phyloP scores from a whole-genome alignment of 2,797 vertebrate species.

The Pipistrellus pipistrellus region DNA sequence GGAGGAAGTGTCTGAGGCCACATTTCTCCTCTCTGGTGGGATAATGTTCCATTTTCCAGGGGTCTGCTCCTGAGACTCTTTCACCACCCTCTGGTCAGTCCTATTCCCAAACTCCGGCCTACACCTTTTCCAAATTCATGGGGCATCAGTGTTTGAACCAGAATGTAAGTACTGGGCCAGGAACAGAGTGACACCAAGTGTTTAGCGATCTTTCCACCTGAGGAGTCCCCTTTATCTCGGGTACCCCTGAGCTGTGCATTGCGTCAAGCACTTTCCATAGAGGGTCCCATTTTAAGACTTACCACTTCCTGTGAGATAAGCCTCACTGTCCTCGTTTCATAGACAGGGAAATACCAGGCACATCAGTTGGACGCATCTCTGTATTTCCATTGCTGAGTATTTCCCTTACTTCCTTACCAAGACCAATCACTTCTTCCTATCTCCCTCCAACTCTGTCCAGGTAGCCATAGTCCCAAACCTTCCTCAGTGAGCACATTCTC shows the following conservation, averaged over 20 bases:
- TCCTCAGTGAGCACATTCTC: neutral
- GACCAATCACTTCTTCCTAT: neutral
- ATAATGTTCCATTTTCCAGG: neutral
- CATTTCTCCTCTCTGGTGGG: neutral
- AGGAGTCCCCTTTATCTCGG: neutral
- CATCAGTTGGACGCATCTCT: neutral
- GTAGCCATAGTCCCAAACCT: neutral
- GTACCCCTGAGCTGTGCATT: neutral
- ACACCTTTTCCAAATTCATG: neutral
- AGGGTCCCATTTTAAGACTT: neutral
- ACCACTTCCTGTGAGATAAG: neutral
- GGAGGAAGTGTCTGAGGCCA: neutral
- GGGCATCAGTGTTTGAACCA: neutral
- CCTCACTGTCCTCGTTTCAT: neutral
- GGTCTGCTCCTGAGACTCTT: neutral
- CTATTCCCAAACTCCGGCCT: neutral
- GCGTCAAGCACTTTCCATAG: neutral
- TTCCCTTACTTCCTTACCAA: neutral
- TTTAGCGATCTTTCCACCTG: no score
- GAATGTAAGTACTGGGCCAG: neutral
- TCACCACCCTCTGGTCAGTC: neutral
- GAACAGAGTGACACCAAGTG: neutral
- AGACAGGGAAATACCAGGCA: neutral
- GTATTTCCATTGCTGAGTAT: neutral
- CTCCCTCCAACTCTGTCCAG: neutral